Evolutionary conservation across 2,113 vertebrate genomes (phyloP).

Genomic region (Pelmatolapia mariae): DNA sequence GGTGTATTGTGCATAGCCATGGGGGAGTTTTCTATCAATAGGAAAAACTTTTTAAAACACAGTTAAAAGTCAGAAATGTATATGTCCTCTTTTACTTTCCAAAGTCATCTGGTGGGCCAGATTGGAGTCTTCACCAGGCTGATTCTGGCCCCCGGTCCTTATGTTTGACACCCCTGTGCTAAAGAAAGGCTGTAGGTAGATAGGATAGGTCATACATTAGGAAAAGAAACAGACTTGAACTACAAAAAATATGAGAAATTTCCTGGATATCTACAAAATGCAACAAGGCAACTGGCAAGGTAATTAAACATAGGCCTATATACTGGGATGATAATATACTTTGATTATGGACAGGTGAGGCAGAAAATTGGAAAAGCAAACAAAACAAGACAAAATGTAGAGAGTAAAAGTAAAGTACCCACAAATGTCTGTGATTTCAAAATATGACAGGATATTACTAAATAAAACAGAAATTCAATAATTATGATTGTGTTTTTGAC

Average conservation of each 20-base stretch:
- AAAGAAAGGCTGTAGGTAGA: background rate
- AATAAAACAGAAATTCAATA: background rate
- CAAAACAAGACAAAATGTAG: background rate
- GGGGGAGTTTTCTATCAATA: background rate
- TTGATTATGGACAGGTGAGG: background rate
- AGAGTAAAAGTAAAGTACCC: background rate
- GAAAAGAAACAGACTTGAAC: background rate
- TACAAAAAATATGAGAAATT: background rate
- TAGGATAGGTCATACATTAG: background rate
- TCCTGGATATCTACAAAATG: background rate
- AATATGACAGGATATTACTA: background rate
- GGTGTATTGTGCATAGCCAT: background rate
- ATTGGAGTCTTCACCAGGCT: background rate
- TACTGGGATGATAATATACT: background rate
- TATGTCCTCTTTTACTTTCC: background rate
- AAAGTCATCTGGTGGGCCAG: background rate
- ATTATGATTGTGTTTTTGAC: background rate
- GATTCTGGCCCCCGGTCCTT: background rate
- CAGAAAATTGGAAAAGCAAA: background rate
- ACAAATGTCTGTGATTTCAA: background rate
- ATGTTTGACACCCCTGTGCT: background rate
- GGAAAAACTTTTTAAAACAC: background rate
- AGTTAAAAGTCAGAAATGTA: background rate
- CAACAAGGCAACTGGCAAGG: background rate
- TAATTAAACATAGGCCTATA: background rate